Conservation (phyloP, 30 jellyfish, hydroid and myxozoan species). For the Cassiopea xamachana region DNA sequence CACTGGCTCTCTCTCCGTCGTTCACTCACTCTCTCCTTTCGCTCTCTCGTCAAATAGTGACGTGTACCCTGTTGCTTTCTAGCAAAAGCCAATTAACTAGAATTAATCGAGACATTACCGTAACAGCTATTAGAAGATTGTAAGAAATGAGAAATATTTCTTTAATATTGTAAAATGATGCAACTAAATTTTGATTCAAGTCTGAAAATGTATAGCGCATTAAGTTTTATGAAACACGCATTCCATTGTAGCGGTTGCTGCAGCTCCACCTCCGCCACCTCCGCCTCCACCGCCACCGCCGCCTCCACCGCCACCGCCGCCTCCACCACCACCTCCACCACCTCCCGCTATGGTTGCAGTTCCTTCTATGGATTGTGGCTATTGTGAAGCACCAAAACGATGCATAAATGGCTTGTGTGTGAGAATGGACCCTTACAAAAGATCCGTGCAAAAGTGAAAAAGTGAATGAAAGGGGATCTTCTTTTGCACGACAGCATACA, state of each 20-base stretch:
- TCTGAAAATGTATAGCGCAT: not conserved
- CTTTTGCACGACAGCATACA: not conserved
- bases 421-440: constrained; percentile 62
- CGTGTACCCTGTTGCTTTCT: too few species aligned
- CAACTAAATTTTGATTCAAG: not conserved
- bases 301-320: constrained; percentile 81
- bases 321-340: constrained; percentile 89
- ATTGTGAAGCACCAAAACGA: constrained; percentile 78
- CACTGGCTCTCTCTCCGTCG: too few species aligned
- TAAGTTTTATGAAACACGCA: not conserved
- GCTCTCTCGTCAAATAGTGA: too few species aligned
- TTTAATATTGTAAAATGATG: too few species aligned
- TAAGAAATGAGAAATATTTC: too few species aligned
- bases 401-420: constrained; percentile 77
- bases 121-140: too few species aligned
- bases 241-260: constrained; percentile 35
- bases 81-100: too few species aligned
- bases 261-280: too few species aligned
- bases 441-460: constrained; percentile 45
- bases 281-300: constrained; percentile 97
- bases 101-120: too few species aligned
- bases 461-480: not conserved
- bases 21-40: too few species aligned
- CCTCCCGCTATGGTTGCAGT: constrained; percentile 72
- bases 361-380: constrained; percentile 66